A percentile compares a stretch with the other conserved stretches of the same genome.
These are phyloP conservation scores for Panonychus citri DNA, from an alignment of 1,140 invertebrate species.

Conservation along the genomic window DNA sequence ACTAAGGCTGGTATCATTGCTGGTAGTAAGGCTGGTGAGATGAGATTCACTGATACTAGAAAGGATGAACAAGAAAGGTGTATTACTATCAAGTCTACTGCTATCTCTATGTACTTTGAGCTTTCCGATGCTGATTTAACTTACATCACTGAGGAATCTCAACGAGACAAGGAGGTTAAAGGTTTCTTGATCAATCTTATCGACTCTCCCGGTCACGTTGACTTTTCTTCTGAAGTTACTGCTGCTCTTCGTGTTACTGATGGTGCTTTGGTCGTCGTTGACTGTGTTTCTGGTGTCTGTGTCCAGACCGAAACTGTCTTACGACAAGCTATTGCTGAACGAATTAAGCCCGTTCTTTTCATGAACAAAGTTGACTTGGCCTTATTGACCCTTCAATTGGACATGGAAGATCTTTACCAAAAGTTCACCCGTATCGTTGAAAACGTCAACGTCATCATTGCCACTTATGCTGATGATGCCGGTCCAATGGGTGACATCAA, in stretches of 20 bases:
- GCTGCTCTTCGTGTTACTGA: conserved; percentile 38
- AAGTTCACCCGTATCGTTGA: conserved; percentile 99
- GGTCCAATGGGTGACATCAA: conserved; percentile 97
- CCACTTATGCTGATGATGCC: conserved; percentile 88
- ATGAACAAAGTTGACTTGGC: conserved; percentile 41
- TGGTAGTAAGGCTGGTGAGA: conserved; percentile 90
- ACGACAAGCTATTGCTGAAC: conserved; percentile 35
- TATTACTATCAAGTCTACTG: conserved; percentile 98
- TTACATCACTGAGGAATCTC: conserved; percentile 20
- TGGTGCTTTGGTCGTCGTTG: conserved; percentile 35
- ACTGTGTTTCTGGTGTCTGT: conserved; percentile 36
- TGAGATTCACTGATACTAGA: conserved; percentile 93
- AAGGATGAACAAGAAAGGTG: conserved; percentile 54
- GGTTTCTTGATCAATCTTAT: conserved; percentile 37
- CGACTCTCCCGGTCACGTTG: conserved; percentile 37
- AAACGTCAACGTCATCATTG: conserved; percentile 99
- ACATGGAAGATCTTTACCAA: conserved; percentile 86
- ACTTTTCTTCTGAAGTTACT: conserved; percentile 36
- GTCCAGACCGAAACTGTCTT: conserved; percentile 38
- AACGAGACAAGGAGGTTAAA: conserved; percentile 20
- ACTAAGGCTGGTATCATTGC: conserved; percentile 99
- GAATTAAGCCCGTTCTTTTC: conserved; percentile 37
- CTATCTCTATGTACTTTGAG: conserved; percentile 35
- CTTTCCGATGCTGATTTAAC: conserved; percentile 25
- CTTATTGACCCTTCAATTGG: conserved; percentile 31